Conservation (phyloP, 2,888 invertebrate genomes). For the Gymnocheta viridis region DNA sequence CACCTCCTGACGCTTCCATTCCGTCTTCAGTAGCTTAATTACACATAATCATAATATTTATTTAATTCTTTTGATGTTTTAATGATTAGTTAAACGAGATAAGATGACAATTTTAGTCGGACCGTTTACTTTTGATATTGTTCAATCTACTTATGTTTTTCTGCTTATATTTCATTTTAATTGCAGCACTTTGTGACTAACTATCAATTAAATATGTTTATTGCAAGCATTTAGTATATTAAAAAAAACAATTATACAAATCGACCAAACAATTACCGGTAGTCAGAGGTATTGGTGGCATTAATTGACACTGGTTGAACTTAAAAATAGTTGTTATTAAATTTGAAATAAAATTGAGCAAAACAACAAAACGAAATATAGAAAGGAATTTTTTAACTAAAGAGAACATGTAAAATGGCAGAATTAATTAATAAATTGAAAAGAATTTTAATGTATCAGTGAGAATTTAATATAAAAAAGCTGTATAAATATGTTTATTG, state of each 20-base stretch:
- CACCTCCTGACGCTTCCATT: neutral
- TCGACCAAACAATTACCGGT: conserved; percentile 32
- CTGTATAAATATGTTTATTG: too few species aligned
- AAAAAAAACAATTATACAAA: conserved; percentile 7
- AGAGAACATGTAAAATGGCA: neutral
- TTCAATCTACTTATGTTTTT: neutral
- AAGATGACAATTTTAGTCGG: conserved; percentile 15
- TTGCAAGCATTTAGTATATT: conserved; percentile 44
- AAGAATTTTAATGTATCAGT: neutral
- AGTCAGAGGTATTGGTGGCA: conserved; percentile 40
- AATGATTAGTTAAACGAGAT: conserved; percentile 22
- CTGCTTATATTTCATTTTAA: conserved; percentile 18
- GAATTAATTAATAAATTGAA: neutral
- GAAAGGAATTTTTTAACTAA: conserved; percentile 29
- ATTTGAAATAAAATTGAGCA: neutral
- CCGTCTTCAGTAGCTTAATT: neutral
- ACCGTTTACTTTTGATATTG: neutral
- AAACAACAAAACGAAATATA: neutral
- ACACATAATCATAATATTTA: neutral
- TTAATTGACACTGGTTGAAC: conserved; percentile 54
- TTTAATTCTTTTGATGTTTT: conserved; percentile 31
- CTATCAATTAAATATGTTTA: conserved; percentile 42
- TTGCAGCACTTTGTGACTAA: conserved; percentile 54
- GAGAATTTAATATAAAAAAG: neutral
- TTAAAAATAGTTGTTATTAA: conserved; percentile 24